Percentiles rank a stretch among this genome's conserved stretches.
Conservation (phyloP, 2,797 vertebrate species). For the Champsocephalus gunnari region DNA sequence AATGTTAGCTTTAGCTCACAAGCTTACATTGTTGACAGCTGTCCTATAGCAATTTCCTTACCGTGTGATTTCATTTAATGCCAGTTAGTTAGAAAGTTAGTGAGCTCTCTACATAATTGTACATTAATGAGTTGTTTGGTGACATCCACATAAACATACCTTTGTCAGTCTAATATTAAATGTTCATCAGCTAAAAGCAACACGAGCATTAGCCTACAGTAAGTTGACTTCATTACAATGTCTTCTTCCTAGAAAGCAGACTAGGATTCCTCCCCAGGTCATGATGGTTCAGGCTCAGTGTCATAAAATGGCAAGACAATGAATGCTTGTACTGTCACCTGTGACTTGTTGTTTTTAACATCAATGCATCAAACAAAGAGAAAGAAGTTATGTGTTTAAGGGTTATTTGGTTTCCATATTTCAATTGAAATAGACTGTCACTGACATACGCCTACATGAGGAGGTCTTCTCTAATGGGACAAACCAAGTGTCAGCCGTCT, state of each 20-base stretch:
- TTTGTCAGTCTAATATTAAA: not conserved
- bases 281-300: not conserved
- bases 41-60: not conserved
- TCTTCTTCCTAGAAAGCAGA: not conserved
- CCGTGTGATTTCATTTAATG: not conserved
- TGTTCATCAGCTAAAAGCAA: slow-evolving; percentile 5
- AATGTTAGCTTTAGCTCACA: not conserved
- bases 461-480: not conserved
- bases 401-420: slow-evolving; percentile 5
- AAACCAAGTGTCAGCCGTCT: slow-evolving; percentile 1
- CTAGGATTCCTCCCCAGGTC: not conserved
- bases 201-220: not conserved
- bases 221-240: not conserved
- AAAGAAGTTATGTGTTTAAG: not conserved
- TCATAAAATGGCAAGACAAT: not conserved
- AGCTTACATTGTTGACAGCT: not conserved
- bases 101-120: not conserved
- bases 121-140: not conserved
- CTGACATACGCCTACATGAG: not conserved
- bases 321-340: not conserved
- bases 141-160: not conserved
- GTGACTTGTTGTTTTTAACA: not conserved
- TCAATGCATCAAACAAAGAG: not conserved
- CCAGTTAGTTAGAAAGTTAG: not conserved
- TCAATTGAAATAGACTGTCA: slow-evolving; percentile 17